phyloP scores from a whole-genome alignment of 2,888 invertebrate species.

The Chydorus sphaericus region DNA sequence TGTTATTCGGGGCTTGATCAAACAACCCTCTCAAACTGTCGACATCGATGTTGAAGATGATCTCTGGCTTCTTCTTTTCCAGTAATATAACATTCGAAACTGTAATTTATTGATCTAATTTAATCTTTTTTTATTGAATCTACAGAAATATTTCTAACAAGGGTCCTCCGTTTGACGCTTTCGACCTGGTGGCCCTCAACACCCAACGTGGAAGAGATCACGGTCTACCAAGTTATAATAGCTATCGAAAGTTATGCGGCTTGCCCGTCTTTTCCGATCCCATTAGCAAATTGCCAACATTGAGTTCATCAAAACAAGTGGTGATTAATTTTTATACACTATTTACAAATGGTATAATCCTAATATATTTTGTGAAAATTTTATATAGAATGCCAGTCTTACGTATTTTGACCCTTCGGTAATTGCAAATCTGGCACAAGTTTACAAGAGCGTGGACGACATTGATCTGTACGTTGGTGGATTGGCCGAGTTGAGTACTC shows the following conservation, averaged over 20 bases:
- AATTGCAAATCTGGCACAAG: no score
- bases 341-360: no score
- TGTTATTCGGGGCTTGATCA: conserved; percentile 19
- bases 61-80: conserved; percentile 12
- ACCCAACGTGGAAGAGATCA: conserved; percentile 19
- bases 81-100: not conserved
- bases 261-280: conserved; percentile 15
- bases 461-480: conserved; percentile 77
- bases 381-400: no score
- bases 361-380: no score
- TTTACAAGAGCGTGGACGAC: conserved; percentile 60
- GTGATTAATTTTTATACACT: not conserved
- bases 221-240: conserved; percentile 22
- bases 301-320: no score
- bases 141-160: no score
- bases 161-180: conserved; percentile 7
- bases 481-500: conserved; percentile 57
- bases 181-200: conserved; percentile 19
- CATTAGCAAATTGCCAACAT: not conserved
- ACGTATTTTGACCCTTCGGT: no score
- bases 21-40: conserved; percentile 3
- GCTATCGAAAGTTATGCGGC: conserved; percentile 24
- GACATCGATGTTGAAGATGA: conserved; percentile 10
- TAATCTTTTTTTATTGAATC: no score
- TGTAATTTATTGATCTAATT: not conserved